Percentiles rank a stretch among this genome's conserved stretches.
Evolutionary conservation across 1,140 invertebrate genomes (phyloP).

Genomic region (Eurosta solidaginis): DNA sequence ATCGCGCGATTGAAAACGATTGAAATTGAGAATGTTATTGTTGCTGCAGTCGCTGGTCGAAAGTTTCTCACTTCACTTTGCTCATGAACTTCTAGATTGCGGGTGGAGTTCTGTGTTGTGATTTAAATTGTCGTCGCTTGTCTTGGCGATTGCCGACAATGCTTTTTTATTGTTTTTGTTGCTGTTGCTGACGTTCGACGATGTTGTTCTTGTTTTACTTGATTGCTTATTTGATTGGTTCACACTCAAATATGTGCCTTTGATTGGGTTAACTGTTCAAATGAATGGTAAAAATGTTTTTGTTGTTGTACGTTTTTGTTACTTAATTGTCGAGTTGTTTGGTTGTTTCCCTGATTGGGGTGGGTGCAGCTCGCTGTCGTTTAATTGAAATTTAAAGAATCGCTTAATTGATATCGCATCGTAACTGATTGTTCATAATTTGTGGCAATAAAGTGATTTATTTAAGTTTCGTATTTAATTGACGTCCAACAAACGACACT

Average conservation of each 20-base stretch:
- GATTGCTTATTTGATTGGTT: slow-evolving; percentile 24
- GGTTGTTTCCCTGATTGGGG: background rate
- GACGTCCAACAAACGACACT: slow-evolving; percentile 12
- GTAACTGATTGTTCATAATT: slow-evolving; percentile 19
- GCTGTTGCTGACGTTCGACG: background rate
- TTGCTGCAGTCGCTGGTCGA: background rate
- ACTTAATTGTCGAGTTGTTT: background rate
- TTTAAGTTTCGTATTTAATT: slow-evolving; percentile 21
- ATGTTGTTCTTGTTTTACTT: background rate
- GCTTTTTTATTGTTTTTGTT: background rate
- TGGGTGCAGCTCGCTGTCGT: background rate
- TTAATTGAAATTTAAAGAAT: slow-evolving; percentile 29
- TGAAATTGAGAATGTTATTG: background rate
- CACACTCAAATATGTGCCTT: background rate
- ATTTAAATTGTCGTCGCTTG: slow-evolving; percentile 24
- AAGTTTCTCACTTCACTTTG: background rate
- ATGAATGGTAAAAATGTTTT: background rate
- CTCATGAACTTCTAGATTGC: background rate
- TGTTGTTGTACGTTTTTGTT: background rate
- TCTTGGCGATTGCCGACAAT: background rate
- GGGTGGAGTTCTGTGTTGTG: slow-evolving; percentile 18
- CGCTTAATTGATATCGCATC: slow-evolving; percentile 27
- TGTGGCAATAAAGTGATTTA: slow-evolving; percentile 24
- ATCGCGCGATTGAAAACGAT: background rate
- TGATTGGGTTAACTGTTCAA: slow-evolving; percentile 13